A percentile compares a stretch with the other conserved stretches of the same genome.
phyloP scores from a whole-genome alignment of 2,113 vertebrate species.

The Mellivora capensis region DNA sequence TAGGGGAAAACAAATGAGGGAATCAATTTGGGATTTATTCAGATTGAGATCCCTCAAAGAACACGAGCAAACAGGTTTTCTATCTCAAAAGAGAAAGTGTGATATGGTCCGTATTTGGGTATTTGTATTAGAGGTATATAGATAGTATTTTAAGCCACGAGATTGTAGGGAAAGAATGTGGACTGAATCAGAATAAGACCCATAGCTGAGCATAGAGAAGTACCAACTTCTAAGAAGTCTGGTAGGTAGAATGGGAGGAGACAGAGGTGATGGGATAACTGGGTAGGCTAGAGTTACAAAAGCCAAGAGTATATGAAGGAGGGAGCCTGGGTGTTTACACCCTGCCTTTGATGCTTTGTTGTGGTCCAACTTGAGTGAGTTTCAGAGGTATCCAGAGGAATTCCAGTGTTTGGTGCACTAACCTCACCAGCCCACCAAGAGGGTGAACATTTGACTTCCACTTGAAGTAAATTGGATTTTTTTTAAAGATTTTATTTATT shows the following conservation, averaged over 20 bases:
- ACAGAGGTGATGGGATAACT: background rate
- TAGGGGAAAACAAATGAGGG: background rate
- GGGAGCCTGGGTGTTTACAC: background rate
- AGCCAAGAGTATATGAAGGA: background rate
- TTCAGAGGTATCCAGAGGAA: background rate
- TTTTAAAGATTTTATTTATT: background rate
- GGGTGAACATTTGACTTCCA: slow-evolving; percentile 82
- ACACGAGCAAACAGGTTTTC: background rate
- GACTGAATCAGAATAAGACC: background rate
- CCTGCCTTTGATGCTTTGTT: background rate
- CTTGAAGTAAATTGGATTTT: background rate
- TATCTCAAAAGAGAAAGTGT: background rate
- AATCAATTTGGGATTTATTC: background rate
- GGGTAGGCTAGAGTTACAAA: background rate
- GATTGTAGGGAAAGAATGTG: background rate
- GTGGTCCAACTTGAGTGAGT: background rate
- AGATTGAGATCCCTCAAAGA: background rate
- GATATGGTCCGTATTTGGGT: background rate
- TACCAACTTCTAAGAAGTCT: background rate
- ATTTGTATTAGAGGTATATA: background rate
- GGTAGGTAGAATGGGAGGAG: background rate
- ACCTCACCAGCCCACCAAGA: slow-evolving; percentile 74
- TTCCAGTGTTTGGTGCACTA: background rate
- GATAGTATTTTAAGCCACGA: slow-evolving; percentile 4
- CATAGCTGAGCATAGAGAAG: background rate